Conservation (phyloP, 2,888 invertebrate genomes). For the Liodrosophila aerea region DNA sequence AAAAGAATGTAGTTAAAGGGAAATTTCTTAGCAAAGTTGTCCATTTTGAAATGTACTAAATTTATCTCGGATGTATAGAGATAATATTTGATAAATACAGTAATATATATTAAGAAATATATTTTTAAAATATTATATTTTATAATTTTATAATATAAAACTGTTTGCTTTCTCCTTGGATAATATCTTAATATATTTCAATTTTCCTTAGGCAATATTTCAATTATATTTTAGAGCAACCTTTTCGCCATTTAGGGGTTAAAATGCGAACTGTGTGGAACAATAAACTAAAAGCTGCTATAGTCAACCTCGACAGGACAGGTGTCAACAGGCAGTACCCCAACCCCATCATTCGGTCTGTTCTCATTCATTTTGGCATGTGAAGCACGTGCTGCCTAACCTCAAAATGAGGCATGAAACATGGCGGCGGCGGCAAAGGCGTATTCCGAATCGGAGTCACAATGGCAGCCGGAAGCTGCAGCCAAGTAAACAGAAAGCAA, state of each 20-base stretch:
- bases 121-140: too few relatives aligned
- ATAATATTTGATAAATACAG: too few relatives aligned
- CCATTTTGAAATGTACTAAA: too few relatives aligned
- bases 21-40: too few relatives aligned
- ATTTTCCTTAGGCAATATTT: background rate
- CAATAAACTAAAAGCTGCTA: constrained; percentile 47
- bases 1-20: too few relatives aligned
- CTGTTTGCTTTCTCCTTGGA: too few relatives aligned
- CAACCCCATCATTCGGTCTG: background rate
- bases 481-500: constrained; percentile 64
- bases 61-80: too few relatives aligned
- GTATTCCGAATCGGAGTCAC: constrained; percentile 7
- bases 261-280: constrained; percentile 25
- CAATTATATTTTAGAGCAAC: background rate
- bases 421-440: constrained; percentile 16
- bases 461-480: constrained; percentile 59
- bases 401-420: constrained; percentile 49
- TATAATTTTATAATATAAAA: too few relatives aligned
- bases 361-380: constrained; percentile 47
- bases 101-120: too few relatives aligned
- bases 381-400: constrained; percentile 64
- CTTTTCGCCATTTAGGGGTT: constrained; percentile 45
- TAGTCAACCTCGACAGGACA: constrained; percentile 44
- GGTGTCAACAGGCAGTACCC: constrained; percentile 53
- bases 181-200: too few relatives aligned